Evolutionary conservation across 1,140 invertebrate species (phyloP).

Genomic region (Halictus rubicundus): DNA sequence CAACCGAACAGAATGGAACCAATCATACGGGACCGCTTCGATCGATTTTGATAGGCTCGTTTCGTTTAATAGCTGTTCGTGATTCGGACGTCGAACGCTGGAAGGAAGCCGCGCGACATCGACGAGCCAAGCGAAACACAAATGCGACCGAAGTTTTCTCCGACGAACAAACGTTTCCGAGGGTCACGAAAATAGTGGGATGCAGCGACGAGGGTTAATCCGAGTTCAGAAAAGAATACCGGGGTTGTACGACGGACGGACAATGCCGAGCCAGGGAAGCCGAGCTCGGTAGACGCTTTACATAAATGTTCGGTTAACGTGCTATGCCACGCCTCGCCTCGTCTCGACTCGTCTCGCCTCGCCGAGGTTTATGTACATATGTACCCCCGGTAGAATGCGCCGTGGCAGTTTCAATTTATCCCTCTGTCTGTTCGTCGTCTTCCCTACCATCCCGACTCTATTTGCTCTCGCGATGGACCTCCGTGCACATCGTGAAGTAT

Average conservation of each 20-base stretch:
- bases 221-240: not conserved
- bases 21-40: too few species aligned
- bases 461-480: conserved; percentile 55
- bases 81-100: too few species aligned
- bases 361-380: too few species aligned
- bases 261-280: conserved; percentile 13
- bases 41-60: too few species aligned
- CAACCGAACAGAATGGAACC: too few species aligned
- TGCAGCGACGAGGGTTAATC: not conserved
- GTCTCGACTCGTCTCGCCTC: not conserved
- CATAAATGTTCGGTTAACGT: conserved; percentile 53
- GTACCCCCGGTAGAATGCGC: conserved; percentile 12
- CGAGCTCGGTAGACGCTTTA: conserved; percentile 21
- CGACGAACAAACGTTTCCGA: too few species aligned
- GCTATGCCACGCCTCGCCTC: conserved; percentile 1
- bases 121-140: too few species aligned
- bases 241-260: not conserved
- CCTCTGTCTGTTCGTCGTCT: not conserved
- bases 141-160: too few species aligned
- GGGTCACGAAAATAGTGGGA: too few species aligned
- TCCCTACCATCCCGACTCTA: conserved; percentile 20
- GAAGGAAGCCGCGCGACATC: too few species aligned
- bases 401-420: conserved; percentile 31
- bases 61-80: too few species aligned
- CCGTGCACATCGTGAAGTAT: conserved; percentile 68